Evolutionary conservation across 2,113 vertebrate species (phyloP).

Genomic region (Chloroceryle aenea): DNA sequence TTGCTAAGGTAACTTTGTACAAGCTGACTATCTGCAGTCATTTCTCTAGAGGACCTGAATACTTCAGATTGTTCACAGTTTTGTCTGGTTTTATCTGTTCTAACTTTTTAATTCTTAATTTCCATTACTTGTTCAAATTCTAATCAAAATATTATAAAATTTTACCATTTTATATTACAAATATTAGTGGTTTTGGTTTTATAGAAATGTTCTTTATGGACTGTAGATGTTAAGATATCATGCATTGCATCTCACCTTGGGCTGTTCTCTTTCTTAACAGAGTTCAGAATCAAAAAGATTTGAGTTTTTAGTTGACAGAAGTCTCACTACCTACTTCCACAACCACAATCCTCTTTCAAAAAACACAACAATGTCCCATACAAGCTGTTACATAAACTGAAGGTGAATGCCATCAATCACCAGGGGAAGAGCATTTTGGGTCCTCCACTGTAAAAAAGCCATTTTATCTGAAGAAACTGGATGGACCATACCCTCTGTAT

Average conservation of each 20-base stretch:
- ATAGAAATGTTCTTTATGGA: neutral
- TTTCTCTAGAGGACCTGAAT: neutral
- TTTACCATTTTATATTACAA: neutral
- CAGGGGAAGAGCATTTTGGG: constrained; percentile 59
- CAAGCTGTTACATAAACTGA: constrained; percentile 27
- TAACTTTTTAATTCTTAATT: neutral
- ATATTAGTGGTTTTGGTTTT: neutral
- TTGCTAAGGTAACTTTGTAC: neutral
- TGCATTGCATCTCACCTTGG: constrained; percentile 1
- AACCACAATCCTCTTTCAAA: neutral
- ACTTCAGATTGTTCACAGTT: neutral
- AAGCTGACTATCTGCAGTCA: neutral
- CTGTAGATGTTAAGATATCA: neutral
- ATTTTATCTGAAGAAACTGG: constrained; percentile 67
- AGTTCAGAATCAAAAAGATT: neutral
- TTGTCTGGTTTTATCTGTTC: neutral
- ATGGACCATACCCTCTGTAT: constrained; percentile 61
- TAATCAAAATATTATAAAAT: neutral
- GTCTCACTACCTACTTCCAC: neutral
- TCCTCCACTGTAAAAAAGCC: constrained; percentile 59
- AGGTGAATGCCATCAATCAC: constrained; percentile 27
- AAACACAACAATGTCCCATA: neutral
- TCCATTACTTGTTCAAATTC: neutral
- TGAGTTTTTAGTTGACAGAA: neutral
- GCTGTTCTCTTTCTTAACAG: neutral